Evolutionary conservation across 2,797 vertebrate genomes (phyloP).

Genomic region (Sarcophilus harrisii): DNA sequence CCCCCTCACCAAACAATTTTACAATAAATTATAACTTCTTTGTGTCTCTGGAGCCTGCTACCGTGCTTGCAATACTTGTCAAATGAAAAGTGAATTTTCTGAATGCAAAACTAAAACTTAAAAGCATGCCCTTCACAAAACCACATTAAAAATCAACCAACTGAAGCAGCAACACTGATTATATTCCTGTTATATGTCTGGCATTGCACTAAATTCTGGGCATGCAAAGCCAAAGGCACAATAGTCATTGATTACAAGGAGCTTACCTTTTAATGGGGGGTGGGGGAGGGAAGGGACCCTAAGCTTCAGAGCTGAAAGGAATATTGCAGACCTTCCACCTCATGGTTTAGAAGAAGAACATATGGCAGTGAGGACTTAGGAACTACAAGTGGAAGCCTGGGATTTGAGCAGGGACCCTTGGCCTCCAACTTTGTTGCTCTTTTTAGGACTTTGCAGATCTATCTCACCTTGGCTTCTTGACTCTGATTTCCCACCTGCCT

Average conservation of each 20-base stretch:
- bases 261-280: not conserved
- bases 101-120: not conserved
- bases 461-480: not conserved
- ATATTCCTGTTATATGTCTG: not conserved
- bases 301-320: not conserved
- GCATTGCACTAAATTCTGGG: not conserved
- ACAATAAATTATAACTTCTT: not conserved
- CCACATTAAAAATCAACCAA: not conserved
- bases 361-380: not conserved
- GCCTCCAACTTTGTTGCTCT: not conserved
- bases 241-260: not conserved
- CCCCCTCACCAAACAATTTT: not conserved
- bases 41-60: not conserved
- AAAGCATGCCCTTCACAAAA: not conserved
- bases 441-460: not conserved
- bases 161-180: not conserved
- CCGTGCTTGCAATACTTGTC: not conserved
- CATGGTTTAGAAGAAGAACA: not conserved
- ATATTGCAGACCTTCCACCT: not conserved
- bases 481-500: not conserved
- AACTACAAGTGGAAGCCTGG: not conserved
- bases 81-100: not conserved
- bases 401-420: not conserved
- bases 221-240: not conserved
- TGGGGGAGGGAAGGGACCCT: not conserved